phyloP scores from a whole-genome alignment of 2,797 vertebrate species.

The Antrozous pallidus region DNA sequence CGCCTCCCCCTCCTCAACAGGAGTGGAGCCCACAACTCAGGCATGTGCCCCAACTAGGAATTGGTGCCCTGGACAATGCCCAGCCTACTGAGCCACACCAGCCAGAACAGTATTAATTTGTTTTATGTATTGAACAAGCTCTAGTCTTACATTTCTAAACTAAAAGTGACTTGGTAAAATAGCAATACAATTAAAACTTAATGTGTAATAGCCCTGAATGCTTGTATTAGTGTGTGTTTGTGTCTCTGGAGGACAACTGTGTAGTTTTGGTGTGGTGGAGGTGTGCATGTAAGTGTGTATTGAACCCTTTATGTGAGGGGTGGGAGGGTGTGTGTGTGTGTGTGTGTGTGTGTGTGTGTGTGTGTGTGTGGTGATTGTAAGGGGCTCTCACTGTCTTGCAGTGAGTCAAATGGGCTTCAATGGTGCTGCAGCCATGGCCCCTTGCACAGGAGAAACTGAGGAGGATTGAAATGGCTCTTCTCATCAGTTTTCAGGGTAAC shows the following conservation, averaged over 20 bases:
- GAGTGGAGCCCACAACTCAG: neutral
- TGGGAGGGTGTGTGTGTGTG: no score
- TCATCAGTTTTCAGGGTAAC: neutral
- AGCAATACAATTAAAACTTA: neutral
- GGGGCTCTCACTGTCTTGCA: no score
- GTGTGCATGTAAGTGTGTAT: neutral
- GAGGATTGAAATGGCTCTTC: neutral
- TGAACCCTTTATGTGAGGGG: neutral
- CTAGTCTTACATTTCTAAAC: neutral
- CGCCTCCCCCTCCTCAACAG: neutral
- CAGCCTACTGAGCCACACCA: neutral
- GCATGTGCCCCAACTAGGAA: neutral
- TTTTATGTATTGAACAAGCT: neutral
- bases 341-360: no score
- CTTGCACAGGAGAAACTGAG: neutral
- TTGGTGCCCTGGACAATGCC: neutral
- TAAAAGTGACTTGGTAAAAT: neutral
- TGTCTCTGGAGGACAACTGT: neutral
- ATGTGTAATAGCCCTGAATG: neutral
- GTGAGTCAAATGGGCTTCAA: neutral
- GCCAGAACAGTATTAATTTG: neutral
- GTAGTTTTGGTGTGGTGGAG: neutral
- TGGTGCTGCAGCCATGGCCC: fast-evolving
- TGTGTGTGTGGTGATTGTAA: neutral
- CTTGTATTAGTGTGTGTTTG: no score